Conservation (phyloP, 2,113 vertebrate species). For the Pyxicephalus adspersus region DNA sequence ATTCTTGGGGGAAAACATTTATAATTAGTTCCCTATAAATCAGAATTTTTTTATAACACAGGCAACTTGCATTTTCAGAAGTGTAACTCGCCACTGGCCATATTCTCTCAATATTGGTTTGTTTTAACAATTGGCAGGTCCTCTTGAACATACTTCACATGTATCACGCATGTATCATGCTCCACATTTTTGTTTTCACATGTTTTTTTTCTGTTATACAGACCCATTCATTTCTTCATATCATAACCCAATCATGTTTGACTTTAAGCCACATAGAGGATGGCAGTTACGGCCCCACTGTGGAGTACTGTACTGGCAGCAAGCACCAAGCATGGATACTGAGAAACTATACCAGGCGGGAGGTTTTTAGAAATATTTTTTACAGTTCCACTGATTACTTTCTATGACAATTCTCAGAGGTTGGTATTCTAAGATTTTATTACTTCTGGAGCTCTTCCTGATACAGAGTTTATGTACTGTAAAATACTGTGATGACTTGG, state of each 20-base stretch:
- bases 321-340: slow-evolving; percentile 82
- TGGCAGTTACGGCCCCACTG: slow-evolving; percentile 79
- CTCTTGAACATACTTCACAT: neutral
- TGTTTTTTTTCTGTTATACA: slow-evolving; percentile 69
- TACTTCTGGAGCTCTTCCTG: no score
- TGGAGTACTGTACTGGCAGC: slow-evolving; percentile 85
- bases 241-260: slow-evolving; percentile 92
- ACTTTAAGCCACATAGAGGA: slow-evolving; percentile 84
- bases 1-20: no score
- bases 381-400: slow-evolving; percentile 87
- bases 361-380: slow-evolving; percentile 87
- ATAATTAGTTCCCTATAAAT: no score
- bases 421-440: slow-evolving; percentile 59
- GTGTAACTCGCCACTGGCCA: no score
- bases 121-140: neutral
- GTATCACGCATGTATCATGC: slow-evolving; percentile 1
- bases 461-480: no score
- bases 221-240: slow-evolving; percentile 88
- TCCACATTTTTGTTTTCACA: slow-evolving; percentile 31
- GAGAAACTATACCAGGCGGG: slow-evolving; percentile 81
- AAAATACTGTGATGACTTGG: no score
- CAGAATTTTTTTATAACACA: no score
- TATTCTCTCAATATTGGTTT: neutral
- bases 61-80: no score
- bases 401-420: slow-evolving; percentile 72